Conservation (phyloP, 2,888 invertebrate genomes). For the Villa cingulata region DNA sequence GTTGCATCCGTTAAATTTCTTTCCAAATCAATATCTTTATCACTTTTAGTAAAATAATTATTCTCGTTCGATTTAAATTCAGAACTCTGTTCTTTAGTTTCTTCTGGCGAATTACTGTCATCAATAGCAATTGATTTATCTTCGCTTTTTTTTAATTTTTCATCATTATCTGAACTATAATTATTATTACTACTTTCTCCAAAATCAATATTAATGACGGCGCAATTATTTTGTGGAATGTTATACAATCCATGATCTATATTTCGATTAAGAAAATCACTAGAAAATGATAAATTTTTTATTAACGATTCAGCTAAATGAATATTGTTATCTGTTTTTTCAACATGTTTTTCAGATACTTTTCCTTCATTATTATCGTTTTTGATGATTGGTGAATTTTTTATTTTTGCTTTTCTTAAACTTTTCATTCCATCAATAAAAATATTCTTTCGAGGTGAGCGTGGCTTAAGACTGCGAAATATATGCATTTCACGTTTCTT, state of each 20-base stretch:
- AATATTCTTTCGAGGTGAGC: slow-evolving; percentile 22
- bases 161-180: not conserved
- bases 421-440: slow-evolving; percentile 31
- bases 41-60: slow-evolving; percentile 34
- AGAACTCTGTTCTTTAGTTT: not conserved
- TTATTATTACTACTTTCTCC: not conserved
- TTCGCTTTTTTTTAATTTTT: not conserved
- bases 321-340: slow-evolving; percentile 18
- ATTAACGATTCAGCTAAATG: slow-evolving; percentile 25
- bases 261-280: slow-evolving; percentile 25
- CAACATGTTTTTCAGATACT: slow-evolving; percentile 4
- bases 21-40: slow-evolving; percentile 27
- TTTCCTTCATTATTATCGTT: slow-evolving; percentile 14
- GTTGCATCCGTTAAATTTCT: slow-evolving; percentile 17
- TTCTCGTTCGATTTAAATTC: slow-evolving; percentile 24
- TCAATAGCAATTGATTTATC: not conserved
- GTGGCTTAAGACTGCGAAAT: slow-evolving; percentile 28
- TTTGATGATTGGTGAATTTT: slow-evolving; percentile 18
- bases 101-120: not conserved
- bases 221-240: slow-evolving; percentile 31
- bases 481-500: slow-evolving; percentile 23
- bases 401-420: slow-evolving; percentile 26
- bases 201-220: slow-evolving; percentile 13
- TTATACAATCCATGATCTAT: slow-evolving; percentile 24
- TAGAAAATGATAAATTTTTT: slow-evolving; percentile 31